phyloP scores from a whole-genome alignment of 2,888 invertebrate species.

The Litoditis marina region DNA sequence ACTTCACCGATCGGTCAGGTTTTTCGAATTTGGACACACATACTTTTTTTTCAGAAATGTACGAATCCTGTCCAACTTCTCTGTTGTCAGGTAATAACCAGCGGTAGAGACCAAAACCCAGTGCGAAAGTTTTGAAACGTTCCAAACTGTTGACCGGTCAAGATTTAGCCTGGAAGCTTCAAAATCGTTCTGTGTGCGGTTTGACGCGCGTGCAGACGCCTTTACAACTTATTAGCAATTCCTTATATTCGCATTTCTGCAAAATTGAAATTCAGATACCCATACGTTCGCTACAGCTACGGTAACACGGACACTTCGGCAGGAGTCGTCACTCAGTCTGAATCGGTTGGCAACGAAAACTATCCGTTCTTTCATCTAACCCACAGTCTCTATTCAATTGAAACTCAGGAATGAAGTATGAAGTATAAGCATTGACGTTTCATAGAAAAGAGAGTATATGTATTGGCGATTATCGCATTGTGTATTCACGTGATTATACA shows the following conservation, averaged over 20 bases:
- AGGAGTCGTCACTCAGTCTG: slow-evolving; percentile 52
- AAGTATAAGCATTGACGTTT: too few relatives aligned
- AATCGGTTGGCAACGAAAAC: slow-evolving; percentile 41
- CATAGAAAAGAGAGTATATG: too few relatives aligned
- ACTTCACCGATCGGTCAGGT: slow-evolving; percentile 54
- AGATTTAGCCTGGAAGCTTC: neutral
- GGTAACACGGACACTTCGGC: slow-evolving; percentile 53
- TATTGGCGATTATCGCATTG: too few relatives aligned
- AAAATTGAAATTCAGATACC: slow-evolving; percentile 42
- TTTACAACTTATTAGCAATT: neutral
- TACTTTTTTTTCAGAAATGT: too few relatives aligned
- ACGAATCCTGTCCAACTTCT: neutral
- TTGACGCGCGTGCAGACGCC: neutral
- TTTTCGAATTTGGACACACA: too few relatives aligned
- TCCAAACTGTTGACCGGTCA: too few relatives aligned
- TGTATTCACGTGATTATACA: too few relatives aligned
- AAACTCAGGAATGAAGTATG: too few relatives aligned
- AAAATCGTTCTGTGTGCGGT: neutral
- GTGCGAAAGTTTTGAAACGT: too few relatives aligned
- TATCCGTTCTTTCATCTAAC: too few relatives aligned
- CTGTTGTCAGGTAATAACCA: neutral
- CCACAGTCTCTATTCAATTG: too few relatives aligned
- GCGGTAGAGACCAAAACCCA: too few relatives aligned
- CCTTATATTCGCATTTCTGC: neutral
- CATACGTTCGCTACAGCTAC: slow-evolving; percentile 52